phyloP scores from a whole-genome alignment of 1,140 invertebrate species.

The Bombus waltoni region DNA sequence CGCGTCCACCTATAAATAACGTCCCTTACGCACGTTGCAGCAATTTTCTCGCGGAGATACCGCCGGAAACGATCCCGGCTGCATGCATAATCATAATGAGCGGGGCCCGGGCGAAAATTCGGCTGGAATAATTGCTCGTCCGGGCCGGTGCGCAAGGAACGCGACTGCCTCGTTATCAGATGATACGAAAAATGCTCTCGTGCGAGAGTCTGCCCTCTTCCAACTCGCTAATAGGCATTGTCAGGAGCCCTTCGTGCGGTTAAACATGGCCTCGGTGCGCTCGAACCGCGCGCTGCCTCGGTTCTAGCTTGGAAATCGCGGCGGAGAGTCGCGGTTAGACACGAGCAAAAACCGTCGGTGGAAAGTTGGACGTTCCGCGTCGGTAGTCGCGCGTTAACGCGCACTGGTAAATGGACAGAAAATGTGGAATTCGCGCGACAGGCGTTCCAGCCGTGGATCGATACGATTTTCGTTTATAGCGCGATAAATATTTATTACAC shows the following conservation, averaged over 20 bases:
- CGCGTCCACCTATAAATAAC: conserved; percentile 45
- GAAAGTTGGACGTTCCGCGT: no score
- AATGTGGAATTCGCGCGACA: not conserved
- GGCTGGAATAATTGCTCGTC: conserved; percentile 24
- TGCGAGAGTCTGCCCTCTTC: no score
- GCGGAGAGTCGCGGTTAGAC: no score
- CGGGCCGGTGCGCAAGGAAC: conserved; percentile 1
- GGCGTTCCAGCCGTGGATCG: not conserved
- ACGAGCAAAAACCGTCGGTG: no score
- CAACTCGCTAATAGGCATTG: no score
- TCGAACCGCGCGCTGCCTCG: no score
- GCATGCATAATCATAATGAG: conserved; percentile 45
- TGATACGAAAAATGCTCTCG: not conserved
- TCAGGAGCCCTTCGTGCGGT: no score
- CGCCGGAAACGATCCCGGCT: conserved; percentile 41
- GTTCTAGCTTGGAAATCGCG: no score
- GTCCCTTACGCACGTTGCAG: conserved; percentile 44
- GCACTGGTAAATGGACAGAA: no score
- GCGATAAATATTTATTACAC: not conserved
- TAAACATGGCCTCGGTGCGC: no score
- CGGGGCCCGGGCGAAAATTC: conserved; percentile 14
- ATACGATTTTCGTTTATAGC: not conserved
- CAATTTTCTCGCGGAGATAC: conserved; percentile 51
- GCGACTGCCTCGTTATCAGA: conserved; percentile 9
- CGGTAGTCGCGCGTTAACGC: no score